Conservation (phyloP, 2,113 vertebrate species). For the Hippocampus comes region DNA sequence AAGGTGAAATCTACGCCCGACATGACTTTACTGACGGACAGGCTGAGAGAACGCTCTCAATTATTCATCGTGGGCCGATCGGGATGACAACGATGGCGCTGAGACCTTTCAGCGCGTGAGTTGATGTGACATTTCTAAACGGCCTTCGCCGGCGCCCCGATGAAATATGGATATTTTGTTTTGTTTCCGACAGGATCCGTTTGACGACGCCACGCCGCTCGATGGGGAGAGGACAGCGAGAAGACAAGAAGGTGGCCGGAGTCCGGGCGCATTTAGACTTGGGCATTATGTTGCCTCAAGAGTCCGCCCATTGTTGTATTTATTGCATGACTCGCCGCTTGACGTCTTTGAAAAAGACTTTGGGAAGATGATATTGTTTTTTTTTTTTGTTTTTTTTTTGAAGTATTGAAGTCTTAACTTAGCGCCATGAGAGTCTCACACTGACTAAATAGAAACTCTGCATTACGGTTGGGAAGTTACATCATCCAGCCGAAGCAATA, state of each 20-base stretch:
- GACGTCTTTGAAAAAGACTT: too few relatives aligned
- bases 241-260: neutral
- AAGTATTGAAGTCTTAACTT: too few relatives aligned
- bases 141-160: slow-evolving; percentile 16
- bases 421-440: neutral
- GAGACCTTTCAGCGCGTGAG: slow-evolving; percentile 41
- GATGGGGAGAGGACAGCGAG: slow-evolving; percentile 10
- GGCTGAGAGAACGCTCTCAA: slow-evolving; percentile 45
- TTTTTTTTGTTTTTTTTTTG: too few relatives aligned
- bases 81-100: slow-evolving; percentile 26
- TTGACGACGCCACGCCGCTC: slow-evolving; percentile 24
- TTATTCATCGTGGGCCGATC: slow-evolving; percentile 50
- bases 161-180: slow-evolving; percentile 56
- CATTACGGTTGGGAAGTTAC: neutral
- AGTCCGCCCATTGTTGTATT: too few relatives aligned
- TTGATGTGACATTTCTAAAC: slow-evolving; percentile 52
- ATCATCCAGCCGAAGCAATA: neutral
- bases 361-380: too few relatives aligned
- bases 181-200: slow-evolving; percentile 44
- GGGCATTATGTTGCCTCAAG: too few relatives aligned
- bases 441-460: neutral
- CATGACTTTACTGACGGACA: slow-evolving; percentile 7
- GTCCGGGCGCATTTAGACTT: neutral
- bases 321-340: too few relatives aligned
- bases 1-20: neutral